Percentiles rank a stretch among this genome's conserved stretches.
These are phyloP conservation scores for Lagria hirta DNA, from an alignment of 2,888 invertebrate species.

Conservation along the genomic window DNA sequence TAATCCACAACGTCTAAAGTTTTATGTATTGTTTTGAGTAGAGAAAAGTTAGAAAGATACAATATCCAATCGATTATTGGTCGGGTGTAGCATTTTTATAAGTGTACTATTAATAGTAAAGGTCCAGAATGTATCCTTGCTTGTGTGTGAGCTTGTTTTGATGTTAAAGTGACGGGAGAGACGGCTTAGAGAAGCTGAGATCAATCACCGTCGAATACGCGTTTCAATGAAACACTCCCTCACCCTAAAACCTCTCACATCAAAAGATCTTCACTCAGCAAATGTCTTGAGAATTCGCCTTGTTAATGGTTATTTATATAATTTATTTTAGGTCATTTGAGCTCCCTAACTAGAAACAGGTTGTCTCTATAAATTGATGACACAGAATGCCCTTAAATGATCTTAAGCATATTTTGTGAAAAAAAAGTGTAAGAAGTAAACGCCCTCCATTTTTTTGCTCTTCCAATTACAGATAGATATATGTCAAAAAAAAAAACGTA, in stretches of 20 bases:
- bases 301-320: constrained; percentile 23
- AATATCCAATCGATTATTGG: constrained; percentile 28
- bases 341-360: constrained; percentile 14
- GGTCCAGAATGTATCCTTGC: constrained; percentile 24
- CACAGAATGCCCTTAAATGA: too few species aligned
- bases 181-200: constrained; percentile 17
- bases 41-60: too few species aligned
- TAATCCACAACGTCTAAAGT: constrained; percentile 19
- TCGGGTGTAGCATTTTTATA: constrained; percentile 23
- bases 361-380: constrained; percentile 19
- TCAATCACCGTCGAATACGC: constrained; percentile 26
- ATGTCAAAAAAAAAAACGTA: too few species aligned
- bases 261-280: constrained; percentile 19
- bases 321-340: constrained; percentile 21
- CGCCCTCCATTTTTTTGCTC: too few species aligned
- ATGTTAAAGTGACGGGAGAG: constrained; percentile 27
- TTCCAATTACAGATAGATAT: too few species aligned
- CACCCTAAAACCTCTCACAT: constrained; percentile 21
- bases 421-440: too few species aligned
- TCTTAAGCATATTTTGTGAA: too few species aligned
- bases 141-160: constrained; percentile 27
- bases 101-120: constrained; percentile 29
- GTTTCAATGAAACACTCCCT: constrained; percentile 22
- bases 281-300: constrained; percentile 18
- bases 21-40: constrained; percentile 17